Percentiles rank a stretch among this genome's conserved stretches.
Evolutionary conservation across 2,113 vertebrate genomes (phyloP).

Genomic region (Melanerpes formicivorus): DNA sequence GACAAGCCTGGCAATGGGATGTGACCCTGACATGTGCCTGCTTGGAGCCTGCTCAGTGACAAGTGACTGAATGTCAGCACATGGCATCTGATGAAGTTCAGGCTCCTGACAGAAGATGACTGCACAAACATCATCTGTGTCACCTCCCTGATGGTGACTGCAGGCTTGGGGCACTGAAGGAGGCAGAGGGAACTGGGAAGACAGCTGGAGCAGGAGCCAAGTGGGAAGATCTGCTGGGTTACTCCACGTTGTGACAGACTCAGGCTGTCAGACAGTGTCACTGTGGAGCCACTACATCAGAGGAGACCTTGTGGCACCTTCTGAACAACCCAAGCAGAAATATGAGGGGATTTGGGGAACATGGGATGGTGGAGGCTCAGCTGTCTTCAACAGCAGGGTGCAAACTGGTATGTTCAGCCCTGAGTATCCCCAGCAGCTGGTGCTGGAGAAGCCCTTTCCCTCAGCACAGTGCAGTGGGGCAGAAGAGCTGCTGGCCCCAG

Average conservation of each 20-base stretch:
- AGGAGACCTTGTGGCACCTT: background rate
- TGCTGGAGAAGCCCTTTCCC: background rate
- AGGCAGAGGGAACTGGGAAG: background rate
- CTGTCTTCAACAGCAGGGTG: accelerated
- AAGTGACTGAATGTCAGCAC: constrained; percentile 63
- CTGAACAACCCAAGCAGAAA: background rate
- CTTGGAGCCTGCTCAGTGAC: constrained; percentile 41
- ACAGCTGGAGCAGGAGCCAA: constrained; percentile 30
- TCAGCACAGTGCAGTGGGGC: background rate
- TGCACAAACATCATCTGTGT: constrained; percentile 41
- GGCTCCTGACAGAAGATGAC: constrained; percentile 51
- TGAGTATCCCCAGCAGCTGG: accelerated
- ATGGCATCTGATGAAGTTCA: constrained; percentile 15
- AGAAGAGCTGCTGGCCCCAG: accelerated
- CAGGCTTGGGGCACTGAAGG: background rate
- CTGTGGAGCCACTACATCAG: background rate
- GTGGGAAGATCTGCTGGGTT: background rate
- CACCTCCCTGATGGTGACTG: constrained; percentile 9
- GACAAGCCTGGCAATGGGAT: background rate
- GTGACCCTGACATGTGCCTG: background rate
- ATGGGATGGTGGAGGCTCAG: accelerated
- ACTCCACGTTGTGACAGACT: constrained; percentile 25
- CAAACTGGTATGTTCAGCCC: accelerated
- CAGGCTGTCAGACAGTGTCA: background rate
- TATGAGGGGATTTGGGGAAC: accelerated